phyloP scores from a whole-genome alignment of 2,113 vertebrate species.

The Lethenteron reissneri region DNA sequence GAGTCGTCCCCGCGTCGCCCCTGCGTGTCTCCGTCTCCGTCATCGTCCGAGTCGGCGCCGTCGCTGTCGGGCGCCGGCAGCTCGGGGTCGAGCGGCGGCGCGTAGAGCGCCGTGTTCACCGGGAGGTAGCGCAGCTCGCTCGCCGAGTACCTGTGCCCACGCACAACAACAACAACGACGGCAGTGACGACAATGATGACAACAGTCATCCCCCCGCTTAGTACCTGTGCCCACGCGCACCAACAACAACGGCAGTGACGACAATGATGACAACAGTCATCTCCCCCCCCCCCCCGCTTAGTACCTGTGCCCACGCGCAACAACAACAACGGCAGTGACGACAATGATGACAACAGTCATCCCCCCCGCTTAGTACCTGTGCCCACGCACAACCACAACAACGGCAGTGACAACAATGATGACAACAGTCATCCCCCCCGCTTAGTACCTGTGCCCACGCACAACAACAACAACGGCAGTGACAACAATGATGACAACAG shows the following conservation, averaged over 20 bases:
- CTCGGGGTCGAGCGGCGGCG: conserved; percentile 83
- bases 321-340: too few relatives aligned
- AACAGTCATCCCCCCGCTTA: conserved; percentile 12
- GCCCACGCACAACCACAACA: too few relatives aligned
- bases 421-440: too few relatives aligned
- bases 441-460: conserved; percentile 34
- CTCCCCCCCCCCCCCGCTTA: conserved; percentile 12
- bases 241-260: too few relatives aligned
- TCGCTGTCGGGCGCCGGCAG: conserved; percentile 71
- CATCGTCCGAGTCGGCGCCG: conserved; percentile 63
- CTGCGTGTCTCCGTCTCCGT: conserved; percentile 25
- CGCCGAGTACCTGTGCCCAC: conserved; percentile 50
- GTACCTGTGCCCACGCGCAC: conserved; percentile 29
- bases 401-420: too few relatives aligned
- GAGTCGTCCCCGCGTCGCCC: too few relatives aligned
- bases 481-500: too few relatives aligned
- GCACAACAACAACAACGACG: too few relatives aligned
- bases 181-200: too few relatives aligned
- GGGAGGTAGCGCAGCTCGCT: conserved; percentile 89
- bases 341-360: too few relatives aligned
- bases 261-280: too few relatives aligned
- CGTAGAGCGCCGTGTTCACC: conserved; percentile 74
- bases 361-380: conserved; percentile 34
- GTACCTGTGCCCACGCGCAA: conserved; percentile 29
- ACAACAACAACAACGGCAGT: too few relatives aligned